Conservation (phyloP, 37 sponge, comb jelly and placozoan species). For the Agelas oroides region DNA sequence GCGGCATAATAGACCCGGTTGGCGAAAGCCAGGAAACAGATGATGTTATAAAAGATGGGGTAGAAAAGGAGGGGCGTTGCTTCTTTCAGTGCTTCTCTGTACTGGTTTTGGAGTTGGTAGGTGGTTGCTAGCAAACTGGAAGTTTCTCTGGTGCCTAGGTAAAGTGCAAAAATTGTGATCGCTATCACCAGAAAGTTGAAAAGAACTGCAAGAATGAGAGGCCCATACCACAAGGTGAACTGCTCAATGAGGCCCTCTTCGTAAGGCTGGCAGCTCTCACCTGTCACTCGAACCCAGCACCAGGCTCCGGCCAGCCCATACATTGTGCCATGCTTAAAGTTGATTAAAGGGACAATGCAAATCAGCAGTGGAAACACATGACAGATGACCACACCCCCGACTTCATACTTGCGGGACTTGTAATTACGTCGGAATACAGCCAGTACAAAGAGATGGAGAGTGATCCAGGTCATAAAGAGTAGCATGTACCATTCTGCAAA, state of each 20-base stretch:
- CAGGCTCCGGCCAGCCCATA: constrained; percentile 62
- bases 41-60: constrained; percentile 39
- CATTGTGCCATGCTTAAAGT: neutral
- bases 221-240: constrained; percentile 14
- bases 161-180: neutral
- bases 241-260: neutral
- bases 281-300: constrained; percentile 42
- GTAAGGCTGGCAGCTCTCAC: neutral
- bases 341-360: constrained; percentile 46
- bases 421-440: neutral
- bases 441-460: constrained; percentile 11
- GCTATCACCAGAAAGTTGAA: constrained; percentile 13
- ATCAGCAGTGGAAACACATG: constrained; percentile 18
- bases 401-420: neutral
- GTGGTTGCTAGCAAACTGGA: no score
- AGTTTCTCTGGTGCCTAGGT: neutral
- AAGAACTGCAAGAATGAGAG: constrained; percentile 16
- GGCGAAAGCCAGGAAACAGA: constrained; percentile 41
- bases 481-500: constrained; percentile 14
- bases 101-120: no score
- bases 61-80: constrained; percentile 28
- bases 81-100: neutral
- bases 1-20: constrained; percentile 39
- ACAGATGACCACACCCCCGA: constrained; percentile 6
- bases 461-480: constrained; percentile 21